Evolutionary conservation across 2,113 vertebrate species (phyloP), one percentile per base, ranked within the genome.

Genomic region (Tragelaphus buxtoni): DNA sequence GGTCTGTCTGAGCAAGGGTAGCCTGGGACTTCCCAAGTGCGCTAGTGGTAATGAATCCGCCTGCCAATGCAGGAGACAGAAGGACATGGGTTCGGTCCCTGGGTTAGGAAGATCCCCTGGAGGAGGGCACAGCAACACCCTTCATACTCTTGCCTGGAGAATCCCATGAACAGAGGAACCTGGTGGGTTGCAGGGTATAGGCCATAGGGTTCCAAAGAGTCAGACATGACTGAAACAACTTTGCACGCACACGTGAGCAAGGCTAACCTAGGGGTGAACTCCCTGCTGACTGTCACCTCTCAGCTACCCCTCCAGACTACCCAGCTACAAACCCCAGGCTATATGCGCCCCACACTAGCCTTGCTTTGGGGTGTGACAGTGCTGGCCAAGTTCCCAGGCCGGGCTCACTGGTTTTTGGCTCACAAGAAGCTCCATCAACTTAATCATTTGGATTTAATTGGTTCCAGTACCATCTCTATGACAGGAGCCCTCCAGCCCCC

Each of bases 341-440:
- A 1, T 22, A 8, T 7, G 18, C 0, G 7, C 10, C 20, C 51
- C 3, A 13, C 4, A 26, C 0, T 14, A 5, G 35, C 26, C 47
- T 61, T 86, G 56, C 26, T 47, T 69, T 87, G 49, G 55, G 14
- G 5, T 92, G n/a, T 47, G 58, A 47, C 65, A 61, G n/a, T 20
- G 49, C 22, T 24, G 58, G 60, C 45, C 39, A 47, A 24, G 80
- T 74, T 4, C 28, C 83, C 72, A 51, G 24, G 12, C 51, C 1
- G 1, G 74, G n/a, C 42, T 88, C 49, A 53, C 55, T 24, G 8
- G 60, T 32, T 82, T 60, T 35, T 35, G 45, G 49, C 35, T 9
- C 7, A 32, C 14, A 7, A 16, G 13, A 47, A 13, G 4, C 14
- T 77, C 74, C 10, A 65, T 1, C 0, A 2, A 42, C 61, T 20